phyloP scores from a whole-genome alignment of 2,113 vertebrate genomes.

The Podarcis muralis region DNA sequence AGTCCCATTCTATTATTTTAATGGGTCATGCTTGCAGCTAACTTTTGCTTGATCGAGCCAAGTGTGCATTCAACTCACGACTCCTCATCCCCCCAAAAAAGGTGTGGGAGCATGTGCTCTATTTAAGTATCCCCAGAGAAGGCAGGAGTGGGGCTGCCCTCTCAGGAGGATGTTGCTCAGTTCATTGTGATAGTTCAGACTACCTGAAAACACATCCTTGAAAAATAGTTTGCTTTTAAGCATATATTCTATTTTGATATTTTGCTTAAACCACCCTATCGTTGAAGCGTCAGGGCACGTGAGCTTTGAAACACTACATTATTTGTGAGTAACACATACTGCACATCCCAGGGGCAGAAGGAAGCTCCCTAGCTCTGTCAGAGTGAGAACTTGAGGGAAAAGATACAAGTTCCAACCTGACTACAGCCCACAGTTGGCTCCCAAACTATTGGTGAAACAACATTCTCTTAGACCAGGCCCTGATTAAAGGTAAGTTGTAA shows the following conservation, averaged over 20 bases:
- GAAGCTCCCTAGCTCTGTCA: background rate
- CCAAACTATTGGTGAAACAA: background rate
- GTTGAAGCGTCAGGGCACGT: background rate
- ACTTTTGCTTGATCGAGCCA: background rate
- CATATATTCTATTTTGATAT: background rate
- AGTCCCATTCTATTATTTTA: background rate
- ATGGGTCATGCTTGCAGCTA: background rate
- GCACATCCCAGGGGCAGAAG: background rate
- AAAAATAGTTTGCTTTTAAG: background rate
- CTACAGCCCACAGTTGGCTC: background rate
- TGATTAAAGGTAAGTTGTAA: too few species aligned
- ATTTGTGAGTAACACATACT: background rate
- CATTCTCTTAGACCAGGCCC: background rate
- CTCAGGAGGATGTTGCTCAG: background rate
- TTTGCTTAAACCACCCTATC: background rate
- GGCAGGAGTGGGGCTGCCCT: too few species aligned
- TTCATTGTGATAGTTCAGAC: background rate
- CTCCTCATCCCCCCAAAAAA: background rate
- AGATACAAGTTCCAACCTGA: background rate
- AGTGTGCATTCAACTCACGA: background rate
- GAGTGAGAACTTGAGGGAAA: background rate
- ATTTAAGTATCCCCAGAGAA: background rate
- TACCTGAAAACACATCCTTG: background rate
- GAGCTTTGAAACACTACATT: background rate
- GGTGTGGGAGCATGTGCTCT: background rate